Base-by-base conservation (phyloP, 2,888 invertebrate genomes). In the Muscina levida region DNA sequence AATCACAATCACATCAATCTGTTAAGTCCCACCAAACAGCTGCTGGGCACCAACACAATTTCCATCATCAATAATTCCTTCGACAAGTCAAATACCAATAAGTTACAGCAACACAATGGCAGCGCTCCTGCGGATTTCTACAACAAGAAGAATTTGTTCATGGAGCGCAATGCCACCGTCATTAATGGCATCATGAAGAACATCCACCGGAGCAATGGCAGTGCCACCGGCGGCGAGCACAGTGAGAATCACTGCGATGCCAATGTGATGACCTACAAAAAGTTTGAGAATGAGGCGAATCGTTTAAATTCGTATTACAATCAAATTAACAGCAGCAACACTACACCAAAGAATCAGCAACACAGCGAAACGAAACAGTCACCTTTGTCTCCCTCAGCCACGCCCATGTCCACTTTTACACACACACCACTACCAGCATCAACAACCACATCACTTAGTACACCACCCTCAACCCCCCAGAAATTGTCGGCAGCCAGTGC, bases 241-340 rank as follows among this genome's bases (percentile, higher is more conserved):
- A 26, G 39, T 8, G 76, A 53, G 26, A 77, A 68, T 57, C 67
- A 72, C 56, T 62, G 67, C 57, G 74, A 78, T 44, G 57, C 15
- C 62, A 82, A 75, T 72, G 72, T 76, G 66, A 80, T 75, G 19
- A 82, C 73, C 85, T 90, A 90, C 85, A 89, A 89, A 77, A 89
- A 89, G 84, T 90, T 87, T 82, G 90, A 90, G 85, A 89, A 86
- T 82, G 90, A 90, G 83, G 87, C 90, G 31, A 90, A 90, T 85
- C 89, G 90, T 17, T 84, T 90, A 68, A 90, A 90, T 72, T 89
- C 86, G 71, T 90, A 88, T 71, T 90, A 90, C 83, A 88, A 84
- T 71, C 89, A 90, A 77, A 83, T 90, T 72, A 88, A 85, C 39
- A 87, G 86, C 73, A 68, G 77, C 77, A n/a, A n/a, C n/a, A n/a